Evolutionary conservation across 2,113 vertebrate species (phyloP).

Genomic region (Dipodomys stephensi): DNA sequence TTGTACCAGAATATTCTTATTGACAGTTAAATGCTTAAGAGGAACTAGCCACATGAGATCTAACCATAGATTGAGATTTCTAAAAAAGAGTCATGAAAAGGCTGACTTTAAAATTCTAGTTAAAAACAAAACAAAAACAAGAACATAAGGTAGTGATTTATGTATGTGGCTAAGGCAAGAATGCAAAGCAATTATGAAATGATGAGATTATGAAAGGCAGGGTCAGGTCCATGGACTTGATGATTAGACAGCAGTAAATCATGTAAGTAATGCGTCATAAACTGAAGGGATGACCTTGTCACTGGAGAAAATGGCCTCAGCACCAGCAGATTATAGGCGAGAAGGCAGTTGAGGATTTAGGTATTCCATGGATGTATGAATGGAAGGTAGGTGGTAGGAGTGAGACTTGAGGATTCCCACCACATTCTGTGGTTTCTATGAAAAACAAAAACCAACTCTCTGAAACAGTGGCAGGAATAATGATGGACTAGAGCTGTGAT

Average conservation of each 20-base stretch:
- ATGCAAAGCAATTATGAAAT: background rate
- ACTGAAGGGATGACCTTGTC: background rate
- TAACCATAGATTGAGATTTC: background rate
- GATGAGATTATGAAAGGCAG: background rate
- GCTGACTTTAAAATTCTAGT: background rate
- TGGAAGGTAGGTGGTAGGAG: background rate
- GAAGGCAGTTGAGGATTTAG: background rate
- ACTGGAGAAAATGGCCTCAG: background rate
- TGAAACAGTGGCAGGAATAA: background rate
- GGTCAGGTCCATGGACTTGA: background rate
- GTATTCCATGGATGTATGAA: accelerated
- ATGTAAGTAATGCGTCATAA: background rate
- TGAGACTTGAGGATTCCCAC: background rate
- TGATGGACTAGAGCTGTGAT: background rate
- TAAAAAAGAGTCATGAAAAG: background rate
- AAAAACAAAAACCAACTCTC: background rate
- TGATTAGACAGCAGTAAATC: background rate
- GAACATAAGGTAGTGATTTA: background rate
- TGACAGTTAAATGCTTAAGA: background rate
- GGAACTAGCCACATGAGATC: background rate
- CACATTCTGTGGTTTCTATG: background rate
- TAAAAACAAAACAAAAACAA: background rate
- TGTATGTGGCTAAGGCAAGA: background rate
- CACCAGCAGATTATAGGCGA: background rate
- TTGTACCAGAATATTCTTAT: background rate